A percentile compares a stretch with the other conserved stretches of the same genome.
phyloP scores from a whole-genome alignment of 2,797 vertebrate species.

The Crypturellus tataupa region DNA sequence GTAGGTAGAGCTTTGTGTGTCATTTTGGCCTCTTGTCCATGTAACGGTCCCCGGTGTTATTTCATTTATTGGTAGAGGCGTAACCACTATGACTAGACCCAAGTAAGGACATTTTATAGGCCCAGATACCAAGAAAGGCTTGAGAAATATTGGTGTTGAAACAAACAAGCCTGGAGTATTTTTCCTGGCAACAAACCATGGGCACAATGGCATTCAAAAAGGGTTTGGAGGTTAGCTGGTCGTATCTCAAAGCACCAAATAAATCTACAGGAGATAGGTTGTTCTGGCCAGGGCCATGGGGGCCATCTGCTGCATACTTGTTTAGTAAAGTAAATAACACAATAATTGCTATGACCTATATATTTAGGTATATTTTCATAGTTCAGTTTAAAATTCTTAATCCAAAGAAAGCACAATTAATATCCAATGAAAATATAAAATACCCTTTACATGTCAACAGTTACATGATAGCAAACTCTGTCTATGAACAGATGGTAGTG shows the following conservation, averaged over 20 bases:
- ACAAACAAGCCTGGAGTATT: constrained; percentile 52
- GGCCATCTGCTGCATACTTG: constrained; percentile 49
- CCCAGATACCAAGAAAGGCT: constrained; percentile 19
- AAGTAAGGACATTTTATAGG: neutral
- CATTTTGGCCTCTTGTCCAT: neutral
- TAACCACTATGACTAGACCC: neutral
- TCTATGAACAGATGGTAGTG: constrained; percentile 29
- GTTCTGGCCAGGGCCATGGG: constrained; percentile 56
- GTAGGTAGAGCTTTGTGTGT: neutral
- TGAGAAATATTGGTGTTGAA: constrained; percentile 55
- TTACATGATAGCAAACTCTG: constrained; percentile 60
- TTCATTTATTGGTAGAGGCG: neutral
- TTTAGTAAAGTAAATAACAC: constrained; percentile 71
- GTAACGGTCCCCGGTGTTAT: neutral
- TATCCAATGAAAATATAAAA: constrained; percentile 74
- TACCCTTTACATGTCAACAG: constrained; percentile 54
- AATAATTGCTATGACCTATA: constrained; percentile 71
- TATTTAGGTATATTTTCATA: constrained; percentile 60
- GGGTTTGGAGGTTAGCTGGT: constrained; percentile 56
- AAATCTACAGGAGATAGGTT: constrained; percentile 64
- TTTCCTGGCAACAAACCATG: constrained; percentile 62
- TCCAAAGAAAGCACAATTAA: constrained; percentile 71
- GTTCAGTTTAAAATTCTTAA: constrained; percentile 57
- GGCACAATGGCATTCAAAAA: neutral
- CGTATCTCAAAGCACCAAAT: constrained; percentile 62